Evolutionary conservation across 2,797 vertebrate genomes (phyloP), one percentile per base, ranked within the genome.

Genomic region (Protosalanx chinensis): DNA sequence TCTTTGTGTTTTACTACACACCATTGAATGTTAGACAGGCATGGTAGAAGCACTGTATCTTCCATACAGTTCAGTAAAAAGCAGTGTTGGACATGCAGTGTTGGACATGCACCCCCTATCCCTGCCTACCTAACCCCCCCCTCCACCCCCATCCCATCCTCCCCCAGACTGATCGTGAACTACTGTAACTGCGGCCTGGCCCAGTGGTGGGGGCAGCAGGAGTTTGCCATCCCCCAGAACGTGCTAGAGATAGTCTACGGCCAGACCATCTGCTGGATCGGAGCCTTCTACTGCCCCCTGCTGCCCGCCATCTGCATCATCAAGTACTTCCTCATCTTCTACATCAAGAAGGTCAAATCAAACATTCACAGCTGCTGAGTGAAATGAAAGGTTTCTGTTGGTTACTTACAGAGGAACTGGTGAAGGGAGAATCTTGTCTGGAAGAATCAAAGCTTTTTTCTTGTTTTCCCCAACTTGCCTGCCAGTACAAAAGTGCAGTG

Each of bases 211-310:
- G 96, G 97, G 0, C 89, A 94, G 82, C 94, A 94, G 85, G 95
- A 98, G 76, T 99, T 99, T 73, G 87, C 83, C 32, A 95, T 99
- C 80, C 95, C 97, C 61, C 94, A 97, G 72, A 98, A 96, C 0
- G 96, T 99, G 3, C 87, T 99, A 62, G 94, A 95, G 77, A 97
- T 98, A 0, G 91, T 98, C 72, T 98, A 99, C 0, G 97, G 97
- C 6, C 97, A 99, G 83, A 99, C 97, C 20, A 96, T 99, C 80
- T 99, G 97, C 87, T 99, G 97, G 97, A 97, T 98, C 0, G 97
- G 97, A 72, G 93, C 95, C 0, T 99, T 96, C 86, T 98, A 96
- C 90, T 96, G 94, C 60, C 97, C 97, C 0, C 84, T 98, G 53
- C 92, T 99, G 46, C 97, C 97, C 5, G 96, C 94, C 62, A 94